Percentiles rank a stretch among this genome's conserved stretches.
Conservation (phyloP, 2,113 vertebrate species). For the Zonotrichia leucophrys region DNA sequence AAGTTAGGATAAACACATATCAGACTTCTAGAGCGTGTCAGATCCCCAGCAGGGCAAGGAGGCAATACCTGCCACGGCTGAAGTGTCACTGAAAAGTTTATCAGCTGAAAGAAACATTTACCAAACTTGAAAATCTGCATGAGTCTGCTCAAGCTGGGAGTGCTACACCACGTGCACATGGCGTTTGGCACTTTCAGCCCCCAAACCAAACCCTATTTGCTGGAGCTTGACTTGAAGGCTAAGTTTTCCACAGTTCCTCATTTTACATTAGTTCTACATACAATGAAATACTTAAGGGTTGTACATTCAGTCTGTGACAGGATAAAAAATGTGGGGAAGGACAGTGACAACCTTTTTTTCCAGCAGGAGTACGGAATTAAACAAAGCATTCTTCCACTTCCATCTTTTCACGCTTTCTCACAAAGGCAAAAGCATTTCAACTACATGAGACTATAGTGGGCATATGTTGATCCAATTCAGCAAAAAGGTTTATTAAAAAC, state of each 20-base stretch:
- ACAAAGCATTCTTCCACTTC: not conserved
- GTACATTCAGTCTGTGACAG: not conserved
- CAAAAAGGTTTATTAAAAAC: not conserved
- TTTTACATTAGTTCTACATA: not conserved
- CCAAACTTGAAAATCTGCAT: not conserved
- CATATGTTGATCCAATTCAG: not conserved
- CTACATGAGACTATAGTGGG: rapidly evolving
- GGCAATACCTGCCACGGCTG: not conserved
- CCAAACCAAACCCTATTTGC: not conserved
- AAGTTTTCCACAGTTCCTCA: not conserved
- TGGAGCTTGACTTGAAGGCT: not conserved
- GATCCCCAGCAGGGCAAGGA: not conserved
- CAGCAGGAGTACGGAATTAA: not conserved
- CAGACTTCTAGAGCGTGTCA: not conserved
- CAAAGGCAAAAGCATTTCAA: not conserved
- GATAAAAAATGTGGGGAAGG: not conserved
- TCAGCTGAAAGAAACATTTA: not conserved
- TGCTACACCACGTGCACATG: not conserved
- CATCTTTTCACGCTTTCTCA: not conserved
- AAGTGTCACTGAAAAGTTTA: not conserved
- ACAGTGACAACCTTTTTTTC: not conserved
- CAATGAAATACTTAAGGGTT: not conserved
- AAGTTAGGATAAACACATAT: not conserved
- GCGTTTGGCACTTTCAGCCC: not conserved
- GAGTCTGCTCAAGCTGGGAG: not conserved